These are phyloP conservation scores for Apis florea DNA, from an alignment of 1,140 invertebrate genomes.

Conservation along the genomic window DNA sequence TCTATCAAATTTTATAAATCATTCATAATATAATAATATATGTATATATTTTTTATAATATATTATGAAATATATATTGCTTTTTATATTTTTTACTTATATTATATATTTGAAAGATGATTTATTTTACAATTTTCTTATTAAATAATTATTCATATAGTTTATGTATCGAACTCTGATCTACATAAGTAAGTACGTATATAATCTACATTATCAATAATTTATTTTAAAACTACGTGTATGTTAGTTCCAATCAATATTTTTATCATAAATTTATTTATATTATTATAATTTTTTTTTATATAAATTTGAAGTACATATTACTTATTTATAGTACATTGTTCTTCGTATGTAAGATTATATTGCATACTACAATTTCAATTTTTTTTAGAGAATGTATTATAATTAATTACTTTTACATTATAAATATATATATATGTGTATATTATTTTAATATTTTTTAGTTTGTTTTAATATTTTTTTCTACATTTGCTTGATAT, in stretches of 20 bases:
- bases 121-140: background rate
- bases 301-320: background rate
- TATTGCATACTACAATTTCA: background rate
- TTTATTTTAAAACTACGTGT: background rate
- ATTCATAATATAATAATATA: background rate
- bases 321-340: background rate
- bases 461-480: background rate
- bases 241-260: conserved; percentile 18
- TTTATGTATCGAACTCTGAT: conserved; percentile 4
- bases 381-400: background rate
- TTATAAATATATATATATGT: background rate
- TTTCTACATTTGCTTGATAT: background rate
- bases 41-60: background rate
- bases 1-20: background rate
- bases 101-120: background rate
- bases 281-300: background rate
- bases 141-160: background rate
- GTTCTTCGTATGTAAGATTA: background rate
- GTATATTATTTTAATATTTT: background rate
- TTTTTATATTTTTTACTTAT: background rate
- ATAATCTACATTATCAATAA: background rate
- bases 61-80: background rate
- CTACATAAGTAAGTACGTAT: background rate
- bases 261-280: conserved; percentile 11
- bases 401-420: background rate